Base-by-base conservation (phyloP, 2,888 invertebrate species). In the Clunio marinus region DNA sequence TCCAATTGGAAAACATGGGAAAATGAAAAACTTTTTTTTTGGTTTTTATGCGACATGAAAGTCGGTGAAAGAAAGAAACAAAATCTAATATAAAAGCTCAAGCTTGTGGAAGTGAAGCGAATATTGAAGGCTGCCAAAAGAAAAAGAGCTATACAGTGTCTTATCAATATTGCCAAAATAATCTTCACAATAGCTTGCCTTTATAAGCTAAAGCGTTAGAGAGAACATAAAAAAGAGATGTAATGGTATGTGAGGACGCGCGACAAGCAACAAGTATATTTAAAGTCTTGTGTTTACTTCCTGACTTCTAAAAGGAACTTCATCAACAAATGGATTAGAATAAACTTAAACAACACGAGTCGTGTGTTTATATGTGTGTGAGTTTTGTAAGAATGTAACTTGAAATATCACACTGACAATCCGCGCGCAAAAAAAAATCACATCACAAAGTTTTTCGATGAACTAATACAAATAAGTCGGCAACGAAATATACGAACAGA, bases 151-250 rank as follows among this genome's bases (percentile, higher is more conserved):
- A 41, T 41, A 41, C 41, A 15, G 15, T 10, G n/a, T 41, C 41
- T 41, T 41, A 41, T 41, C 41, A 41, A 41, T 41, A 41, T 41
- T 41, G 41, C 41, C 41, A n/a, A 32, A 51, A 51, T 51, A 51
- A 20, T 20, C 17, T 51, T 20, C 20, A 51, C 51, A 51, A 51
- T 51, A 17, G 22, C 22, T 51, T 17, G 20, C 51, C 22, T n/a
- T 41, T 41, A 41, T 51, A 41, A n/a, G 2, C n/a, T 41, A 2
- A 17, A 22, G 51, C 51, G 17, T 51, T 51, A 51, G 4, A 10
- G 10, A 32, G 5, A 32, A 10, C 32, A 32, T 32, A 10, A 4
- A 17, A 20, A 15, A 20, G 4, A 4, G 51, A 17, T 51, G 17
- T 7, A 8, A 3, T 17, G 20, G 51, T 17, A 17, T 20, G 51